These are phyloP conservation scores for Antheraea mylitta DNA, from an alignment of 1,140 invertebrate genomes.

Conservation along the genomic window DNA sequence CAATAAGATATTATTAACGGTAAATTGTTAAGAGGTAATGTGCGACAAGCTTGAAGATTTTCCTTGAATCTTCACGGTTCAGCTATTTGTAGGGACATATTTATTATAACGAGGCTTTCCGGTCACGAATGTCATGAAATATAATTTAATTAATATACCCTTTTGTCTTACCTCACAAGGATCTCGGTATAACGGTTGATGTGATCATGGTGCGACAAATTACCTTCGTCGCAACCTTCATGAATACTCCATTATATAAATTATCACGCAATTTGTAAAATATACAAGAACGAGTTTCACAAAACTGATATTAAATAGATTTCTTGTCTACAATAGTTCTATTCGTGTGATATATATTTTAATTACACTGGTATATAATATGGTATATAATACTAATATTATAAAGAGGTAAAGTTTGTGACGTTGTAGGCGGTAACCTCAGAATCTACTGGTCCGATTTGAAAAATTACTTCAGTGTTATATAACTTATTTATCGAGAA, in stretches of 20 bases:
- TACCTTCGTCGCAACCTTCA: conserved; percentile 1
- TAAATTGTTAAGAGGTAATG: neutral
- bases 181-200: neutral
- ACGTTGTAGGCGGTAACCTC: no score
- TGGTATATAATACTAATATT: no score
- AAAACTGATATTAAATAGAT: no score
- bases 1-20: neutral
- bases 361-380: no score
- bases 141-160: conserved; percentile 15
- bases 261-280: neutral
- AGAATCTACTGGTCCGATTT: no score
- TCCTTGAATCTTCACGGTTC: conserved; percentile 29
- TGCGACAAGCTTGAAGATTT: neutral
- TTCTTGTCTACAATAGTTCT: no score
- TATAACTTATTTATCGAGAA: no score
- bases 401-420: no score
- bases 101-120: conserved; percentile 17
- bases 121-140: conserved; percentile 31
- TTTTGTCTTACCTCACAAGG: neutral
- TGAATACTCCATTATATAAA: neutral
- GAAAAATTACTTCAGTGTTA: no score
- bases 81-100: conserved; percentile 11
- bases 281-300: no score
- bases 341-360: no score
- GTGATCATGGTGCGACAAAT: conserved; percentile 10